Conservation (phyloP, 2,113 vertebrate species). For the Tachycineta bicolor region DNA sequence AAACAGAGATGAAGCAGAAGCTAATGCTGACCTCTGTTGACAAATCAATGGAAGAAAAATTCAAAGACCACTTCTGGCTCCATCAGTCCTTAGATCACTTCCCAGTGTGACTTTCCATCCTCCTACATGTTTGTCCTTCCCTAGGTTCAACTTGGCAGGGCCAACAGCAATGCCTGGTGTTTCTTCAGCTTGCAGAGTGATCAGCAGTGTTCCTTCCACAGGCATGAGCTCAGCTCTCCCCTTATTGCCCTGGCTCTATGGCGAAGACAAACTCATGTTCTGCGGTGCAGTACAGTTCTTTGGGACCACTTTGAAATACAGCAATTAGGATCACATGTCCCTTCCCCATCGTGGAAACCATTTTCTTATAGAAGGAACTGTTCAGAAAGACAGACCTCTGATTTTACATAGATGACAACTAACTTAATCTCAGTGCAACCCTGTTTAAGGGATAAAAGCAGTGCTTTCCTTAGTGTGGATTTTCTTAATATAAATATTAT, state of each 20-base stretch:
- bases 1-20: slow-evolving; percentile 31
- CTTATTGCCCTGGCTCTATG: not conserved
- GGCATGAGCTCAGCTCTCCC: not conserved
- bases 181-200: not conserved
- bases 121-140: not conserved
- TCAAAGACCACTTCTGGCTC: not conserved
- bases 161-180: not conserved
- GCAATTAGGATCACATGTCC: not conserved
- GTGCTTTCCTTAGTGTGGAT: not conserved
- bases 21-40: slow-evolving; percentile 68
- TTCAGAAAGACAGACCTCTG: not conserved
- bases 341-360: not conserved
- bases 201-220: not conserved
- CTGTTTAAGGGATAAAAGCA: not conserved
- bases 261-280: not conserved
- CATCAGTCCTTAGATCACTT: not conserved
- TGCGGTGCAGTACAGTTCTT: not conserved
- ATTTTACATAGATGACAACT: not conserved
- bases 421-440: not conserved
- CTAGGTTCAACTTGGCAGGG: not conserved
- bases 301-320: not conserved
- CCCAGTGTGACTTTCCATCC: not conserved
- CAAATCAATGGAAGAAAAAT: slow-evolving; percentile 52
- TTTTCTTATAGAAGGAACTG: not conserved
- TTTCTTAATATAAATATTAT: not conserved